phyloP scores from a whole-genome alignment of 2,888 invertebrate species.

The Lepidochitona cinerea region DNA sequence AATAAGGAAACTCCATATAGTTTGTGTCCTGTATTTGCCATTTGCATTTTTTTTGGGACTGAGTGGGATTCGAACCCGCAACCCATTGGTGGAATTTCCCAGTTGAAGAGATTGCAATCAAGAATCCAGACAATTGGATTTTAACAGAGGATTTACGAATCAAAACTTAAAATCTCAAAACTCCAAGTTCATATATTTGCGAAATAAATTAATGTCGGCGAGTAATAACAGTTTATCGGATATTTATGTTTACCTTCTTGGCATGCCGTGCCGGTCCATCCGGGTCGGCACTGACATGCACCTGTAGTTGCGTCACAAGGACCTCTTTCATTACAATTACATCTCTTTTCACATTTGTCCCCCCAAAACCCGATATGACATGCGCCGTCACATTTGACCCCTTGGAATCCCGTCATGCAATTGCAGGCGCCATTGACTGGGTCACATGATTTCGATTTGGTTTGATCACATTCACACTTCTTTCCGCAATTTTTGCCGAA shows the following conservation, averaged over 20 bases:
- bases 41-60: too few species aligned
- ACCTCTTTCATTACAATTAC: slow-evolving; percentile 16
- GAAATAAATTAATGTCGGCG: too few species aligned
- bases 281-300: slow-evolving; percentile 20
- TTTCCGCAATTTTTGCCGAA: not conserved
- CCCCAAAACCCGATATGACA: slow-evolving; percentile 22
- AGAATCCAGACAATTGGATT: too few species aligned
- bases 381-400: not conserved
- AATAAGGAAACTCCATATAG: too few species aligned
- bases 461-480: not conserved
- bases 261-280: slow-evolving; percentile 21
- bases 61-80: too few species aligned
- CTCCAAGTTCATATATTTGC: too few species aligned
- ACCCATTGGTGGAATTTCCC: too few species aligned
- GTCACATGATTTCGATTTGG: not conserved
- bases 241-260: slow-evolving; percentile 11
- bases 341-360: slow-evolving; percentile 10
- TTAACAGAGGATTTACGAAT: too few species aligned
- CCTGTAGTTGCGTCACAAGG: slow-evolving; percentile 18
- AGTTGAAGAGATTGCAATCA: too few species aligned
- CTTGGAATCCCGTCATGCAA: not conserved
- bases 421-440: not conserved
- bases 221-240: too few species aligned
- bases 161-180: too few species aligned
- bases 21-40: too few species aligned